These are phyloP conservation scores for Adineta ricciae DNA, from an alignment of 2,888 invertebrate genomes.

Conservation along the genomic window DNA sequence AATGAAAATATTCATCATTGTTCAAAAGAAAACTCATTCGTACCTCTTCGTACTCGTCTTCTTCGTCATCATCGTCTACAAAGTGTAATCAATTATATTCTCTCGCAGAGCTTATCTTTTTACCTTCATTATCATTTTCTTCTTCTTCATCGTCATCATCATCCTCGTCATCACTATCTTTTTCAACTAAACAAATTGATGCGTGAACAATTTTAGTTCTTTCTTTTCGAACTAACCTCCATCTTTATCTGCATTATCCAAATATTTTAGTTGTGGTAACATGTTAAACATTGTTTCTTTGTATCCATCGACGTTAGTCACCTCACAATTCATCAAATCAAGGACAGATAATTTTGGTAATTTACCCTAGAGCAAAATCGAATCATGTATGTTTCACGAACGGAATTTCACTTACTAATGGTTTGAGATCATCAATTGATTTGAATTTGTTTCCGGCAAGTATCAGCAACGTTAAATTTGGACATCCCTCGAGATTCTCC, in stretches of 20 bases:
- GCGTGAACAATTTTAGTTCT: no score
- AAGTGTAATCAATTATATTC: no score
- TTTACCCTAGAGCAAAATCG: neutral
- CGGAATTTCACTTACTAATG: conserved; percentile 56
- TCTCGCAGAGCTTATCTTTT: no score
- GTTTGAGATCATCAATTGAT: conserved; percentile 78
- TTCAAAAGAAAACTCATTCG: no score
- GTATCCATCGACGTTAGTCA: conserved; percentile 76
- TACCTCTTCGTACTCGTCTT: no score
- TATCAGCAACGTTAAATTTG: conserved; percentile 78
- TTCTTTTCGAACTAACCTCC: conserved; percentile 48
- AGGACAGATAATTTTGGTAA: conserved; percentile 17
- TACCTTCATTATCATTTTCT: neutral
- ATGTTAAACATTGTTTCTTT: conserved; percentile 81
- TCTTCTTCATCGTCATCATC: conserved; percentile 14
- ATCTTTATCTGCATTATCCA: conserved; percentile 70
- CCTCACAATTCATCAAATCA: conserved; percentile 90
- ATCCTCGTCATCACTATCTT: conserved; percentile 4
- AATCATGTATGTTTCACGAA: no score
- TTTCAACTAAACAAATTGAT: conserved; percentile 36
- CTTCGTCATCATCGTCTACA: no score
- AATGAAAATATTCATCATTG: no score
- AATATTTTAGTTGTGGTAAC: conserved; percentile 74
- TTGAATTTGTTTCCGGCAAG: conserved; percentile 92
- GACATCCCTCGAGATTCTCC: conserved; percentile 68